Evolutionary conservation across 2,888 invertebrate genomes (phyloP).

Genomic region (Homarus gammarus): DNA sequence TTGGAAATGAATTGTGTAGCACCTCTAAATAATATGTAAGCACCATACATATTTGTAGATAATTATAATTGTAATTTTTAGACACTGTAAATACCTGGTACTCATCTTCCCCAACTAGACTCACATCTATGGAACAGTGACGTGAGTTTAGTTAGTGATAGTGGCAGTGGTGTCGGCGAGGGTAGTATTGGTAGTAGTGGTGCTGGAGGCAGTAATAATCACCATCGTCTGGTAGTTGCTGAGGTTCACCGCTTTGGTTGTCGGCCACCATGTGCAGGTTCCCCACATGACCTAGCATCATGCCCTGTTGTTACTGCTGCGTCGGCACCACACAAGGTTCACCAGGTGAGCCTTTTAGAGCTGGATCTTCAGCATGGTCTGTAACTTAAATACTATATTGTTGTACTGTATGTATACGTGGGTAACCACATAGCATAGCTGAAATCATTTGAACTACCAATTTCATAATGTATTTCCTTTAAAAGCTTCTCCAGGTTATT

Average conservation of each 20-base stretch:
- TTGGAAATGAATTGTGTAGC: too few species aligned
- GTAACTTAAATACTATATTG: neutral
- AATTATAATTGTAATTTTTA: neutral
- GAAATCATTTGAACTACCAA: too few species aligned
- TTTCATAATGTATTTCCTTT: too few species aligned
- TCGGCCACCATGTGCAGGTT: slow-evolving; percentile 52
- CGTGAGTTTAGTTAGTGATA: slow-evolving; percentile 56
- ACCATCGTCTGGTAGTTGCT: slow-evolving; percentile 42
- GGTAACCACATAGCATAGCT: too few species aligned
- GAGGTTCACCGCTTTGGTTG: slow-evolving; percentile 65
- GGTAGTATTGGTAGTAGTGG: slow-evolving; percentile 46
- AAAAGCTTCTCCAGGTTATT: too few species aligned
- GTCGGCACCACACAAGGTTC: slow-evolving; percentile 16
- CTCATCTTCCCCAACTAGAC: slow-evolving; percentile 48
- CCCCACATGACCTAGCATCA: slow-evolving; percentile 65
- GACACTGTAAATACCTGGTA: neutral
- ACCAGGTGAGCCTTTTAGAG: slow-evolving; percentile 29
- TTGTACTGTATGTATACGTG: neutral
- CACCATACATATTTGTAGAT: neutral
- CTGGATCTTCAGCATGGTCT: neutral
- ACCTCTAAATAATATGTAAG: neutral
- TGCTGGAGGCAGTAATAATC: slow-evolving; percentile 41
- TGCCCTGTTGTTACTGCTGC: slow-evolving; percentile 41
- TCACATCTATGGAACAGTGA: slow-evolving; percentile 53
- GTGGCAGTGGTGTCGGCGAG: slow-evolving; percentile 10